These are phyloP conservation scores for Geodia barretti DNA, from an alignment of 37 sponge, comb jelly and placozoan species.

Conservation along the genomic window DNA sequence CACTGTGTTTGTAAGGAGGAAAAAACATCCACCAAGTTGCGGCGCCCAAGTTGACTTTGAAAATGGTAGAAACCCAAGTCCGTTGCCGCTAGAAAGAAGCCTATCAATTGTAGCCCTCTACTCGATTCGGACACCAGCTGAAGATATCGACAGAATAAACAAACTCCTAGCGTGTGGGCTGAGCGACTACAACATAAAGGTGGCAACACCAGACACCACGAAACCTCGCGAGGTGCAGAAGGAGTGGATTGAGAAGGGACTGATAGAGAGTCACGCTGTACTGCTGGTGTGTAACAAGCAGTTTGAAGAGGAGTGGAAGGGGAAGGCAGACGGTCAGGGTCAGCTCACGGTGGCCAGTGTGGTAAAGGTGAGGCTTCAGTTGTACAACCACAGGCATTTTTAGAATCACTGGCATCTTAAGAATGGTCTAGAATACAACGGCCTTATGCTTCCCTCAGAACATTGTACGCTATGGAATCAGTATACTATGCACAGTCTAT, in stretches of 20 bases:
- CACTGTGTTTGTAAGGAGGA: no score
- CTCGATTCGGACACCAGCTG: constrained; percentile 4
- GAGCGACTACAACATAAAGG: neutral
- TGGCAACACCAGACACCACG: constrained; percentile 6
- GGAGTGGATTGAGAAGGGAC: constrained; percentile 21
- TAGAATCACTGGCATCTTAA: no score
- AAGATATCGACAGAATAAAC: constrained; percentile 24
- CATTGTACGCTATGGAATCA: no score
- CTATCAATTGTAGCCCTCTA: constrained; percentile 17
- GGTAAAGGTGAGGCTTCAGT: neutral
- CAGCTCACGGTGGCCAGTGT: neutral
- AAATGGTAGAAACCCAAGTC: no score
- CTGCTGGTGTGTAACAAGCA: constrained; percentile 13
- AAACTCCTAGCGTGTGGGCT: constrained; percentile 6
- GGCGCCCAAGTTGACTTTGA: no score
- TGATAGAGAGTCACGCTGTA: constrained; percentile 9
- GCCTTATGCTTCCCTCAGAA: no score
- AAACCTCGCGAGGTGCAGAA: constrained; percentile 1
- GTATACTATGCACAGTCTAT: no score
- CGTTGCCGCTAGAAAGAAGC: no score
- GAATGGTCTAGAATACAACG: no score
- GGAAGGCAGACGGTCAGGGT: neutral
- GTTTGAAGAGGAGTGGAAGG: constrained; percentile 23
- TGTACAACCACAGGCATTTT: no score
- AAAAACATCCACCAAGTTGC: no score